Percentiles rank a stretch among this genome's conserved stretches.
Evolutionary conservation across 2,888 invertebrate species (phyloP).

Genomic region (Polymixis flavicincta): DNA sequence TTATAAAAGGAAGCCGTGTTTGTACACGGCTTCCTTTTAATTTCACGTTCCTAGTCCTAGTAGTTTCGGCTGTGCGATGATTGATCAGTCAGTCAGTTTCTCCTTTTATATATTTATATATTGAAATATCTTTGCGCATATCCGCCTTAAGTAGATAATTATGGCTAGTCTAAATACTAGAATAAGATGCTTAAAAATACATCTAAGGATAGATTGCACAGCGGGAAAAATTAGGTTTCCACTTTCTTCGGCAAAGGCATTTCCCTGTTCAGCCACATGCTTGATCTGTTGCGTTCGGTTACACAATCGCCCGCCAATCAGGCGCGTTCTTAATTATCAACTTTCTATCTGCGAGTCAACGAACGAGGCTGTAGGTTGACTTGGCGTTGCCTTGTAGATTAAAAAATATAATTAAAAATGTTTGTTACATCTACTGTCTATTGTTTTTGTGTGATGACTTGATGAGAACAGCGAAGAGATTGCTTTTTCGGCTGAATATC

Average conservation of each 20-base stretch:
- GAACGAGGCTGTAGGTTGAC: conserved; percentile 74
- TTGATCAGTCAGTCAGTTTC: too few species aligned
- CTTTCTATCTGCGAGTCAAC: conserved; percentile 88
- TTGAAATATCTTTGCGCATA: too few species aligned
- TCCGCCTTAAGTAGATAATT: too few species aligned
- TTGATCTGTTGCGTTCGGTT: conserved; percentile 81
- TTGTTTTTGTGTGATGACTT: conserved; percentile 41
- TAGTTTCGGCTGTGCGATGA: too few species aligned
- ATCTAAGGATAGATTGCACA: conserved; percentile 48
- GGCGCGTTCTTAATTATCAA: conserved; percentile 84
- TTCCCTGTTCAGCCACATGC: conserved; percentile 78
- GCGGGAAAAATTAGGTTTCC: conserved; percentile 67
- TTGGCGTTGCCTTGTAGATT: conserved; percentile 60
- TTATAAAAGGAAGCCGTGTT: too few species aligned
- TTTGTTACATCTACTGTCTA: conserved; percentile 27
- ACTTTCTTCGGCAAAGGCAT: conserved; percentile 71
- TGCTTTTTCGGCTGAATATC: conserved; percentile 1
- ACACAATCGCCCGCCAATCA: conserved; percentile 84
- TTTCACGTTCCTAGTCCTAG: too few species aligned
- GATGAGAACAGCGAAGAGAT: background rate
- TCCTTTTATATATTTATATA: too few species aligned
- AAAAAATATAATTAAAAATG: conserved; percentile 66
- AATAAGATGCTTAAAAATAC: background rate
- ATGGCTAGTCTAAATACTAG: too few species aligned
- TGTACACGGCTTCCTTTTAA: too few species aligned